These are phyloP conservation scores for Campylorhamphus procurvoides DNA, from an alignment of 2,113 vertebrate species.

Conservation along the genomic window DNA sequence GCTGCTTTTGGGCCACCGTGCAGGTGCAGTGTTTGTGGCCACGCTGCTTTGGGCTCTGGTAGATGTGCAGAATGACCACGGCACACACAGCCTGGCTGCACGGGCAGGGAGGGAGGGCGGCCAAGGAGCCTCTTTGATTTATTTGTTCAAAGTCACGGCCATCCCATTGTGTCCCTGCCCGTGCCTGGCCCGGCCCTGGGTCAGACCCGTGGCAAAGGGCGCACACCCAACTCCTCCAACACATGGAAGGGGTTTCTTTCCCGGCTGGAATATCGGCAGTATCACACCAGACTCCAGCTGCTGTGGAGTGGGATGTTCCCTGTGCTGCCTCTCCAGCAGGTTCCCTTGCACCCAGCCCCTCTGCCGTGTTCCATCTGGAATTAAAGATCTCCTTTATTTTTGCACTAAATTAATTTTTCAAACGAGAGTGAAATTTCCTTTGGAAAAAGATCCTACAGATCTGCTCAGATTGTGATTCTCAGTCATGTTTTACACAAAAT, in stretches of 20 bases:
- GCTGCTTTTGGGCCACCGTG: slow-evolving; percentile 8
- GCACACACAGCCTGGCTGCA: slow-evolving; percentile 76
- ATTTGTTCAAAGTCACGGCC: slow-evolving; percentile 80
- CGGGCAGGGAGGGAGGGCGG: slow-evolving; percentile 23
- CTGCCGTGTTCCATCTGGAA: background rate
- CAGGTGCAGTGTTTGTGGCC: slow-evolving; percentile 29
- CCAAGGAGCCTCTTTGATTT: slow-evolving; percentile 80
- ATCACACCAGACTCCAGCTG: background rate
- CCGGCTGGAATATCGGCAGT: background rate
- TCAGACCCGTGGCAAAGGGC: background rate
- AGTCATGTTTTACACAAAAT: slow-evolving; percentile 16
- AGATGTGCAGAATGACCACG: slow-evolving; percentile 81
- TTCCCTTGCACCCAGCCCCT: background rate
- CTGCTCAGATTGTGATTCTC: slow-evolving; percentile 1
- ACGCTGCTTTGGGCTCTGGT: slow-evolving; percentile 50
- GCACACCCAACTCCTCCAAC: background rate
- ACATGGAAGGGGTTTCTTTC: slow-evolving; percentile 5
- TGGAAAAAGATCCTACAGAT: background rate
- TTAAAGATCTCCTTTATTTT: background rate
- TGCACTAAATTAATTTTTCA: slow-evolving; percentile 28
- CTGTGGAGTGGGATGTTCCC: background rate
- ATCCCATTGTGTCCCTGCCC: slow-evolving; percentile 74
- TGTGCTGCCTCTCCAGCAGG: background rate
- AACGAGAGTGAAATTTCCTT: background rate
- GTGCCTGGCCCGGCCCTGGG: slow-evolving; percentile 55